Percentiles rank a stretch among this genome's conserved stretches.
Conservation (phyloP, 2,113 vertebrate genomes). For the Willisornis vidua region DNA sequence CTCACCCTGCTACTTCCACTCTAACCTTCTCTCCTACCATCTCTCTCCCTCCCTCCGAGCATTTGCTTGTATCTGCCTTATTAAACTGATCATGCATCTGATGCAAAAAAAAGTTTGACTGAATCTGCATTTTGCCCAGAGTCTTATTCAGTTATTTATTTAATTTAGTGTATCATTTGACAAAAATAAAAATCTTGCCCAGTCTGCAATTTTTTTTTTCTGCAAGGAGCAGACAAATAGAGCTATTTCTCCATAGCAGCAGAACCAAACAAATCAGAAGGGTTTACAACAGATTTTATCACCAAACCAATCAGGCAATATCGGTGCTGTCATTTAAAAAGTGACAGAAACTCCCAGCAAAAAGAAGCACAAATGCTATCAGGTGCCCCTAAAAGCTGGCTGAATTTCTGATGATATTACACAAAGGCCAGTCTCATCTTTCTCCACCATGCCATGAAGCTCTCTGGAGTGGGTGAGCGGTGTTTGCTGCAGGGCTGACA, state of each 20-base stretch:
- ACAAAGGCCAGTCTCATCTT: not conserved
- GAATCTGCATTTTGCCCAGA: not conserved
- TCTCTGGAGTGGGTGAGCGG: not conserved
- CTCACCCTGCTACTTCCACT: not conserved
- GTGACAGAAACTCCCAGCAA: not conserved
- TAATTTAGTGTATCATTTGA: not conserved
- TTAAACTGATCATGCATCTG: slow-evolving; percentile 13
- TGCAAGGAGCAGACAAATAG: not conserved
- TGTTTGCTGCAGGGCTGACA: not conserved
- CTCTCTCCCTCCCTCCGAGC: not conserved
- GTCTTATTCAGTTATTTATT: slow-evolving; percentile 24
- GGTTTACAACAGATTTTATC: slow-evolving; percentile 1
- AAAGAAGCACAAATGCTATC: not conserved
- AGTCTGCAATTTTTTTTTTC: not conserved
- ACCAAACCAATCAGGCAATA: not conserved
- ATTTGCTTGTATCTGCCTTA: not conserved
- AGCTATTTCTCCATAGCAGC: not conserved
- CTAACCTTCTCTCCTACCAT: not conserved
- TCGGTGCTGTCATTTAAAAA: not conserved
- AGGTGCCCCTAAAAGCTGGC: not conserved
- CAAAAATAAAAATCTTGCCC: not conserved
- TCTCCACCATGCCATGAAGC: not conserved
- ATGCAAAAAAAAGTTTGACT: slow-evolving; percentile 36
- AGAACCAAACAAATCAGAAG: slow-evolving; percentile 13
- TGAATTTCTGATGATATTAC: not conserved